Evolutionary conservation across 2,113 vertebrate genomes (phyloP), one percentile per base, ranked within the genome.

Genomic region (Lota lota): DNA sequence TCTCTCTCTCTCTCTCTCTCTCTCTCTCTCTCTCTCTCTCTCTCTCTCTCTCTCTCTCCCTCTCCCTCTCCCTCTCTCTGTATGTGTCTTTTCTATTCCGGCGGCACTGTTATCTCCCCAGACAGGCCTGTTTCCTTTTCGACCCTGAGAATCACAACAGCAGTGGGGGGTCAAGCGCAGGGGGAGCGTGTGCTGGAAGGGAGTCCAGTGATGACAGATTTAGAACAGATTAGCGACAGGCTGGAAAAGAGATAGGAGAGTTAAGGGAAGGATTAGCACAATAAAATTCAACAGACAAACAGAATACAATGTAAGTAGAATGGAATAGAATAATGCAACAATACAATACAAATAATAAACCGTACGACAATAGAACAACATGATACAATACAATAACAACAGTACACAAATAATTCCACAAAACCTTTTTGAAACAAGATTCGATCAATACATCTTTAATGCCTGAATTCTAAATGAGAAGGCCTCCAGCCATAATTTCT

Each of bases 51-150:
- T 12, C 4, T 21, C 61, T 33, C 22, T 62, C 61, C 18, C 11
- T 33, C 24, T 18, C 61, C 3, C 22, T 62, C 22, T 33, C 24
- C 16, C 61, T 62, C 61, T 16, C 59, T 22, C 28, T 33, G 28
- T 33, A 14, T 47, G 40, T 47, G 40, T 14, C 40, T 47, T 47
- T 47, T 47, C 40, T 10, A 47, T 62, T 36, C 15, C 21, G 10
- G 6, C n/a, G 40, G 11, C 62, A 20, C 10, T 18, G 72, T 83
- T 87, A 83, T 83, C 78, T 81, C 53, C n/a, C n/a, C 67, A 20
- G 72, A 74, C 83, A 84, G 70, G 20, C 72, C 59, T 22, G 11
- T 7, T 65, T 69, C 56, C 67, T 82, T 56, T 78, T 86, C 74
- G 80, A 85, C 79, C 78, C 22, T 51, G 57, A 60, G 72, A 65